Conservation (phyloP, 1,140 invertebrate species). For the Procambarus clarkii region DNA sequence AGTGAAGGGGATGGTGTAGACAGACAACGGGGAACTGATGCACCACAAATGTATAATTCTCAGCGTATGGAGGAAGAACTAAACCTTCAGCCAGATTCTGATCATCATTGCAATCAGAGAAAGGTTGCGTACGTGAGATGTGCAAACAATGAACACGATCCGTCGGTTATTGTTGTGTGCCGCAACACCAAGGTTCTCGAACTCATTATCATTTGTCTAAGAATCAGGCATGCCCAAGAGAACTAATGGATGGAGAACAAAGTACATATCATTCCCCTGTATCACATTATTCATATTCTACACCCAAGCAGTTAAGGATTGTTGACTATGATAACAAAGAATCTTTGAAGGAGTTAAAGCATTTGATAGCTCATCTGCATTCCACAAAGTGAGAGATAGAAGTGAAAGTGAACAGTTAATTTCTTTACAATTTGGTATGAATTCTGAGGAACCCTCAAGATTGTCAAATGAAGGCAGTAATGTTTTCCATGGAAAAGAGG, state of each 20-base stretch:
- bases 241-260: neutral
- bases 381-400: neutral
- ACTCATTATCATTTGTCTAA: neutral
- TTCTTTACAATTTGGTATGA: neutral
- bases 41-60: neutral
- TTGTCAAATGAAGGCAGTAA: neutral
- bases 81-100: neutral
- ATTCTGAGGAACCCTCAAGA: neutral
- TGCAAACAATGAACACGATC: neutral
- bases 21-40: neutral
- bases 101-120: neutral
- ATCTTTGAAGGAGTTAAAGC: neutral
- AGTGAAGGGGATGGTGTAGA: neutral
- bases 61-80: neutral
- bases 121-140: neutral
- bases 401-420: conserved; percentile 9
- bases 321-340: neutral
- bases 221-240: neutral
- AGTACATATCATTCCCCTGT: neutral
- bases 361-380: neutral
- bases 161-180: neutral
- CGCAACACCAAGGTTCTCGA: neutral
- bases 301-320: neutral
- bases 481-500: neutral
- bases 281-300: neutral